These are phyloP conservation scores for Chlamydotis undulata DNA, from an alignment of 2,113 vertebrate genomes.

Conservation along the genomic window DNA sequence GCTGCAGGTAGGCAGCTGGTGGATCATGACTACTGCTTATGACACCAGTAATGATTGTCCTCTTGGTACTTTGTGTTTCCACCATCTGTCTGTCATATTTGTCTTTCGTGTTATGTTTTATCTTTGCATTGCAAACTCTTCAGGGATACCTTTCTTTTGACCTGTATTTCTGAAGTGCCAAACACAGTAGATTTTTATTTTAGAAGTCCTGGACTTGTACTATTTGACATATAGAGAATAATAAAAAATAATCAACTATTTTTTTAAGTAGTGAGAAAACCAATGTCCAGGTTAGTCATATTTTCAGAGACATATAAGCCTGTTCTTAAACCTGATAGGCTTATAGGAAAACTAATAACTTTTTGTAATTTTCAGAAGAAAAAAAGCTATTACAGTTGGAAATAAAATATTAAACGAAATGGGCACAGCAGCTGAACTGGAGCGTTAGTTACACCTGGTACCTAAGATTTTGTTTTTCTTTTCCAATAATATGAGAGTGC, in stretches of 20 bases:
- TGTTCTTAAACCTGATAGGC: not conserved
- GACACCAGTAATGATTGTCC: not conserved
- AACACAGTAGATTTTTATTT: not conserved
- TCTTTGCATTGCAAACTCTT: not conserved
- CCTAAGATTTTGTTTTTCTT: conserved; percentile 1
- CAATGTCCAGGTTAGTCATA: not conserved
- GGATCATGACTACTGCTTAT: not conserved
- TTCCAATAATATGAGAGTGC: not conserved
- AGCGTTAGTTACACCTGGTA: not conserved
- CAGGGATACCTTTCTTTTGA: not conserved
- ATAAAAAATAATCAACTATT: not conserved
- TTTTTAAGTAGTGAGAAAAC: not conserved
- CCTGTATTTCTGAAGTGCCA: not conserved
- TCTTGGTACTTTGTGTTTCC: not conserved
- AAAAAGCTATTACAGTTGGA: not conserved
- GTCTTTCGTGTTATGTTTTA: not conserved
- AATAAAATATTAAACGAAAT: conserved; percentile 2
- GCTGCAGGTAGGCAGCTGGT: not conserved
- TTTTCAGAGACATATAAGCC: not conserved
- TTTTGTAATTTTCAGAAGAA: conserved; percentile 6
- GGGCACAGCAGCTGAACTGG: not conserved
- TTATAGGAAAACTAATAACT: not conserved
- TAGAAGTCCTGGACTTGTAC: not conserved
- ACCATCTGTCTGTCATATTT: not conserved
- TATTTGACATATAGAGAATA: not conserved